Evolutionary conservation across 2,113 vertebrate genomes (phyloP).

Genomic region (Triplophysa rosa): DNA sequence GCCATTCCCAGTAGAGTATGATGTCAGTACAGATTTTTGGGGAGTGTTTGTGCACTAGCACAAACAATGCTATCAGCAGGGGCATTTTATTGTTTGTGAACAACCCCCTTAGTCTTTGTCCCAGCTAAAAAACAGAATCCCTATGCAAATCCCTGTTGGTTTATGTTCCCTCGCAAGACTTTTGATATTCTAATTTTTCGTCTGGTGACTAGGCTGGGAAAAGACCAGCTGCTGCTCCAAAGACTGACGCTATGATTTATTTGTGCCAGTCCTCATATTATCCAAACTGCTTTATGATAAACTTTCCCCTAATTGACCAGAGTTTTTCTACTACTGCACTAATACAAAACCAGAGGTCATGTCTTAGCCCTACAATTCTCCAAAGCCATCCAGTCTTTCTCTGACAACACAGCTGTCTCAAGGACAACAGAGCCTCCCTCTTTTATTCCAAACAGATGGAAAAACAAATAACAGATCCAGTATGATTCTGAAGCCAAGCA

Average conservation of each 20-base stretch:
- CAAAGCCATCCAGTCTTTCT: neutral
- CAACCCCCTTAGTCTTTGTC: neutral
- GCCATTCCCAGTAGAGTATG: too few relatives aligned
- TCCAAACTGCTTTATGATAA: neutral
- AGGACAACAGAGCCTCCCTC: slow-evolving; percentile 37
- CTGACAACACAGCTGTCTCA: slow-evolving; percentile 41
- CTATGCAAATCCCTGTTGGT: neutral
- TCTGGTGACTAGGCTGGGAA: neutral
- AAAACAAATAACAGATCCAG: slow-evolving; percentile 41
- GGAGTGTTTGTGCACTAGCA: too few relatives aligned
- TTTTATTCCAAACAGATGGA: slow-evolving; percentile 45
- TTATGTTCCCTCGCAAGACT: neutral
- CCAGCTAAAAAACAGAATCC: neutral
- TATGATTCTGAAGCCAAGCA: slow-evolving; percentile 37
- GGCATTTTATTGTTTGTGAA: too few relatives aligned
- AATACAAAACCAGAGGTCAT: neutral
- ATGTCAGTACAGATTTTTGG: too few relatives aligned
- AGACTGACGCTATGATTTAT: neutral
- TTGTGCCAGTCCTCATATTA: neutral
- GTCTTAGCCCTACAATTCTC: neutral
- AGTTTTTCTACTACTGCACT: neutral
- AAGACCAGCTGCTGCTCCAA: neutral
- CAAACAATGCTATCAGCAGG: too few relatives aligned
- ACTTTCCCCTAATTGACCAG: neutral
- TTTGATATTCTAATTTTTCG: neutral